phyloP scores from a whole-genome alignment of 2,113 vertebrate genomes.

The Lepisosteus oculatus region DNA sequence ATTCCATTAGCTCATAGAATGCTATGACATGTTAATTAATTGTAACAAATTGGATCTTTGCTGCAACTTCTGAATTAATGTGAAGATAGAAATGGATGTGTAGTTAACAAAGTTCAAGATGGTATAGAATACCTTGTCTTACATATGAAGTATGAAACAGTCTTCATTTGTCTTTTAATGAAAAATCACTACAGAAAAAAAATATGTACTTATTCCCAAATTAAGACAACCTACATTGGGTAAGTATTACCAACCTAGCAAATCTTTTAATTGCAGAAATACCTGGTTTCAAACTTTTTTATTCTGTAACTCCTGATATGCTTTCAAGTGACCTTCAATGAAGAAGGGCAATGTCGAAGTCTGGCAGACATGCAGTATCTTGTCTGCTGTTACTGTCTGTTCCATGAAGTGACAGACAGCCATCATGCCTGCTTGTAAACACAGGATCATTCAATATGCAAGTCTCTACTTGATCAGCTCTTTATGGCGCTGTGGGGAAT shows the following conservation, averaged over 20 bases:
- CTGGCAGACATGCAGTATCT: conserved; percentile 22
- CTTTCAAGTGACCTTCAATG: conserved; percentile 45
- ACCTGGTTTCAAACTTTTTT: too few species aligned
- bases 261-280: too few species aligned
- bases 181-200: too few species aligned
- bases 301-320: conserved; percentile 2
- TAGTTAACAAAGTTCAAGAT: too few species aligned
- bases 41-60: too few species aligned
- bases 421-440: conserved; percentile 25
- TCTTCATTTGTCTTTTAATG: too few species aligned
- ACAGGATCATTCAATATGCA: conserved; percentile 25
- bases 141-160: too few species aligned
- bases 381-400: conserved; percentile 6
- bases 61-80: background rate
- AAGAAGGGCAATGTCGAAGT: conserved; percentile 46
- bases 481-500: conserved; percentile 14
- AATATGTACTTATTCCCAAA: too few species aligned
- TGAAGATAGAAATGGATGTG: background rate
- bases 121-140: background rate
- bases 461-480: conserved; percentile 21
- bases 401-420: conserved; percentile 9
- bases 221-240: too few species aligned
- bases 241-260: too few species aligned
- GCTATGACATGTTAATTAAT: too few species aligned
- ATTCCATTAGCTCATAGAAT: too few species aligned